phyloP scores from a whole-genome alignment of 2,888 invertebrate species.

The Rosalia funebris region DNA sequence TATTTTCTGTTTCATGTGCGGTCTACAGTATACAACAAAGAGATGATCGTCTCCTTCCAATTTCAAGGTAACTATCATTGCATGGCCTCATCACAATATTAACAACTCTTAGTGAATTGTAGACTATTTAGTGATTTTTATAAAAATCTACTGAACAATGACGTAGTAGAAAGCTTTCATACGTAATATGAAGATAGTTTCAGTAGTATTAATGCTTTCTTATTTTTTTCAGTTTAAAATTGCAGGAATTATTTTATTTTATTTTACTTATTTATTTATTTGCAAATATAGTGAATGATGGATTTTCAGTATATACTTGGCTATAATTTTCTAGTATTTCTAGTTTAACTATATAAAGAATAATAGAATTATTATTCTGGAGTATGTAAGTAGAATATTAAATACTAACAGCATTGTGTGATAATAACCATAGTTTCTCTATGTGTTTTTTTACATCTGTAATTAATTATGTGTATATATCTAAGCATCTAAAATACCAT shows the following conservation, averaged over 20 bases:
- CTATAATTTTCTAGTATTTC: conserved; percentile 9
- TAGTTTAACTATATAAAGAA: conserved; percentile 10
- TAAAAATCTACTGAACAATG: conserved; percentile 27
- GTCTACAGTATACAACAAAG: conserved; percentile 33
- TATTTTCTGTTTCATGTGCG: conserved; percentile 45
- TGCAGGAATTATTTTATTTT: neutral
- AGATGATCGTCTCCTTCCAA: conserved; percentile 23
- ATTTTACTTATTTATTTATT: conserved; percentile 10
- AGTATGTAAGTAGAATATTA: conserved; percentile 12
- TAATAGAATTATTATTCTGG: conserved; percentile 9
- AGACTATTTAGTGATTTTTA: conserved; percentile 9
- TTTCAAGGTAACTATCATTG: conserved; percentile 44
- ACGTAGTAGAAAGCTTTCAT: conserved; percentile 22
- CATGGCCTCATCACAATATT: neutral
- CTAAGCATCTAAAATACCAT: too few relatives aligned
- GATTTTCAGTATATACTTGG: neutral
- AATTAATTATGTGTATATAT: too few relatives aligned
- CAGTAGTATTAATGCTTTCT: conserved; percentile 26
- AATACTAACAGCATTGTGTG: conserved; percentile 1
- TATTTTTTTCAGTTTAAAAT: conserved; percentile 7
- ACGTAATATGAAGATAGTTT: conserved; percentile 14
- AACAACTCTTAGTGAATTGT: conserved; percentile 11
- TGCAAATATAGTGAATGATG: neutral
- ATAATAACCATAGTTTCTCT: too few relatives aligned
- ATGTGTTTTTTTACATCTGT: too few relatives aligned